These are phyloP conservation scores for Pampus argenteus DNA, from an alignment of 2,797 vertebrate genomes.

Conservation along the genomic window DNA sequence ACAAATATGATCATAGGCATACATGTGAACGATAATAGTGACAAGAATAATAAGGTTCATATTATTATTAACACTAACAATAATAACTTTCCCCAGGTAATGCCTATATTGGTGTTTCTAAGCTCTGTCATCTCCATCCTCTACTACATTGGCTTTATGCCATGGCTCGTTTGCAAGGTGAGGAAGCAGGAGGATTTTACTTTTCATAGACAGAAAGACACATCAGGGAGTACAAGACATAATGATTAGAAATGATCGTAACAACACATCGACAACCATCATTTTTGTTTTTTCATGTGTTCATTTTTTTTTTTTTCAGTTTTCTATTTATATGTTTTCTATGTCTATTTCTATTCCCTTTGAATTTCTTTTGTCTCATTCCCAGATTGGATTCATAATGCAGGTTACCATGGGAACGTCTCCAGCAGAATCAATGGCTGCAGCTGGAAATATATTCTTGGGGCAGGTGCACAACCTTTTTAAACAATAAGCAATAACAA, in stretches of 20 bases:
- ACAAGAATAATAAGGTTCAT: background rate
- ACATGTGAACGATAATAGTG: background rate
- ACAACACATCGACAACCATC: background rate
- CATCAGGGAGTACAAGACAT: background rate
- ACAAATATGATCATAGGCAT: background rate
- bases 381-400: slow-evolving; percentile 91
- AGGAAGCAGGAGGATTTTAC: slow-evolving; percentile 18
- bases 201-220: background rate
- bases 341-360: no score
- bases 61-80: background rate
- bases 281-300: background rate
- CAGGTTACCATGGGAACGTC: slow-evolving; percentile 89
- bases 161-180: slow-evolving; percentile 91
- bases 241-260: background rate
- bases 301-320: background rate
- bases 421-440: slow-evolving; percentile 88
- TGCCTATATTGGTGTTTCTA: slow-evolving; percentile 90
- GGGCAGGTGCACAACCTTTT: slow-evolving; percentile 81
- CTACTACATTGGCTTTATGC: slow-evolving; percentile 88
- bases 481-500: slow-evolving; percentile 2
- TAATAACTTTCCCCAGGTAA: slow-evolving; percentile 77
- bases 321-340: no score
- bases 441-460: slow-evolving; percentile 91
- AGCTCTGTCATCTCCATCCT: slow-evolving; percentile 89
- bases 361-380: slow-evolving; percentile 17